Base-by-base conservation (phyloP, 2,113 vertebrate species). In the Peromyscus leucopus region DNA sequence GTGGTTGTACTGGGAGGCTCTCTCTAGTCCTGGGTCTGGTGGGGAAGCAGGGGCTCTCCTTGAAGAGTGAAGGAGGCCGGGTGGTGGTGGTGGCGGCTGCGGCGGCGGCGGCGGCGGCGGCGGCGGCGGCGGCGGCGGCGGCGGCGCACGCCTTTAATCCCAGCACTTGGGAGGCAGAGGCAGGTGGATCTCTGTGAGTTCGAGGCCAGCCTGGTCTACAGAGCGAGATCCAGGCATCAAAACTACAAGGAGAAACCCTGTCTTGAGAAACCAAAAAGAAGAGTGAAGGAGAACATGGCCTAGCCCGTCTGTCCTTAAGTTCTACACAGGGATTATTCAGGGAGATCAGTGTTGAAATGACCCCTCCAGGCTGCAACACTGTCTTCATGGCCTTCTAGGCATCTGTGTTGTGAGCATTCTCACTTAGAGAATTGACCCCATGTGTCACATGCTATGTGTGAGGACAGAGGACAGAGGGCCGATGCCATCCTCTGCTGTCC, bases 341-440 rank as follows among this genome's bases (percentile, higher is more conserved):
- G 19, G 17, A 90, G 36, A 69, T 22, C 9, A 24, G 2, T 0
- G 1, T 9, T 2, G 7, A 22, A 4, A 19, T 28, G 22, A 63
- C 65, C 42, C n/a, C n/a, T 36, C 2, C 36, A 84, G 78, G 61
- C 13, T 75, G 71, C n/a, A 72, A 33, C 51, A 85, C 61, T 51
- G 55, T 39, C 74, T 42, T 46, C 7, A 39, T 17, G 33, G 55
- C 33, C 67, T 51, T 63, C 39, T 67, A 72, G 63, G 42, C 75
- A 13, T 55, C 80, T 63, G 63, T 0, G 51, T 15, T 19, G 33
- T 1, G 3, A 48, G n/a, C 42, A 76, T 42, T 63, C 48, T 63
- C 83, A 22, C 48, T 39, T n/a, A 59, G 24, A 63, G 51, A 74
- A 74, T 9, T 74, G 17, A 72, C 42, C 67, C 55, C 21, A 13